phyloP scores from a whole-genome alignment of 1,140 invertebrate species.

The Druon quercuslanigerum region DNA sequence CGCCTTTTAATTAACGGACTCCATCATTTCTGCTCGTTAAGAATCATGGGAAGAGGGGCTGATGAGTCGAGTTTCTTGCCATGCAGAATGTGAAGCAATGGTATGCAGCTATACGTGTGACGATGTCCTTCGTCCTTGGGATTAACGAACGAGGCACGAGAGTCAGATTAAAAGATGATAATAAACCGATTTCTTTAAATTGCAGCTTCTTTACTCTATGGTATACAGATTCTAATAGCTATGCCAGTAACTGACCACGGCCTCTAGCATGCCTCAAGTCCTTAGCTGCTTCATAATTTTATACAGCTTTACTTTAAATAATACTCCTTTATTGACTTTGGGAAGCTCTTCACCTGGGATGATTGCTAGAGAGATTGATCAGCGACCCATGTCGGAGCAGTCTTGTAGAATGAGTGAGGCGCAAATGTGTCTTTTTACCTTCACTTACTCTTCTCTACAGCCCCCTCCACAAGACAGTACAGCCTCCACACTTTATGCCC shows the following conservation, averaged over 20 bases:
- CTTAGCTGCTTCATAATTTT: too few species aligned
- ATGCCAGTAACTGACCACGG: not conserved
- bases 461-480: too few species aligned
- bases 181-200: conserved; percentile 30
- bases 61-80: conserved; percentile 29
- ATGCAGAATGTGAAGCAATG: conserved; percentile 29
- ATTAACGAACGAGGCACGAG: conserved; percentile 27
- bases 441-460: too few species aligned
- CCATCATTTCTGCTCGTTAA: conserved; percentile 23
- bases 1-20: conserved; percentile 25
- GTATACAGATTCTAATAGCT: not conserved
- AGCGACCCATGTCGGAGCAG: too few species aligned
- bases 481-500: too few species aligned
- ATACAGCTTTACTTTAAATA: too few species aligned
- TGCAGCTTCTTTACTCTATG: not conserved
- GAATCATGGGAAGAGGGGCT: not conserved
- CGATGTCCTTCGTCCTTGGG: conserved; percentile 21
- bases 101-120: conserved; percentile 27
- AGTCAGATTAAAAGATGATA: conserved; percentile 29
- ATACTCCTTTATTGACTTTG: too few species aligned
- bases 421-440: too few species aligned
- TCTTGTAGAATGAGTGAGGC: too few species aligned
- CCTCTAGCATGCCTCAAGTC: not conserved
- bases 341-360: too few species aligned
- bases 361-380: too few species aligned